Evolutionary conservation across 37 sponge, comb jelly and placozoan genomes (phyloP).

Genomic region (Cladorhizidae sp.): DNA sequence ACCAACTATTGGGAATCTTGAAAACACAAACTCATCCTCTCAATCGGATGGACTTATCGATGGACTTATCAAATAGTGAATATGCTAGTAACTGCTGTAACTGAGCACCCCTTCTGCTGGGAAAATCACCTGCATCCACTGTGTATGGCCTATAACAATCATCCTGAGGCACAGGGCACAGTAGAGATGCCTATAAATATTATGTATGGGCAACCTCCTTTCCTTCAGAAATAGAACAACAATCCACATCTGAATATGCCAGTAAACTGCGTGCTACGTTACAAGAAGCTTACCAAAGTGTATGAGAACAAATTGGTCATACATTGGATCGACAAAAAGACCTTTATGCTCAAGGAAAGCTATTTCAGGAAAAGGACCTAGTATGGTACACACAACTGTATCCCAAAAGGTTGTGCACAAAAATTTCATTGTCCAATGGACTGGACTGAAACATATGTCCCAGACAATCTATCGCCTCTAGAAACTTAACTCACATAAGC

Average conservation of each 20-base stretch:
- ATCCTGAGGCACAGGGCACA: conserved; percentile 45
- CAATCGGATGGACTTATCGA: conserved; percentile 70
- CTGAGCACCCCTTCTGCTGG: conserved; percentile 11
- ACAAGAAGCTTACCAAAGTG: no score
- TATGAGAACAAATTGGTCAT: not conserved
- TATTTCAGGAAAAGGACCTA: not conserved
- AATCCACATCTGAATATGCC: not conserved
- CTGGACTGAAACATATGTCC: no score
- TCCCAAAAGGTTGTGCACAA: no score
- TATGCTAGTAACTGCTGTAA: no score
- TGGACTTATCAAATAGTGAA: no score
- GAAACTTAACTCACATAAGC: no score
- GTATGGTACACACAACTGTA: no score
- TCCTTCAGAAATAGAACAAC: not conserved
- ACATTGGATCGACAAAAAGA: not conserved
- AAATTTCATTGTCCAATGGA: no score
- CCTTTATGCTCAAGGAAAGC: not conserved
- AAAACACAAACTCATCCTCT: conserved; percentile 51
- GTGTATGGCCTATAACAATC: conserved; percentile 57
- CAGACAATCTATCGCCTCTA: no score
- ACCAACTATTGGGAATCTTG: conserved; percentile 20
- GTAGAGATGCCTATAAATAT: conserved; percentile 33
- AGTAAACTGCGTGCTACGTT: not conserved
- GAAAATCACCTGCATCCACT: conserved; percentile 18
- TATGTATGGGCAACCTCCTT: no score